Percentiles rank a stretch among this genome's conserved stretches.
phyloP scores from a whole-genome alignment of 2,888 invertebrate species.

The Athalia cordata region DNA sequence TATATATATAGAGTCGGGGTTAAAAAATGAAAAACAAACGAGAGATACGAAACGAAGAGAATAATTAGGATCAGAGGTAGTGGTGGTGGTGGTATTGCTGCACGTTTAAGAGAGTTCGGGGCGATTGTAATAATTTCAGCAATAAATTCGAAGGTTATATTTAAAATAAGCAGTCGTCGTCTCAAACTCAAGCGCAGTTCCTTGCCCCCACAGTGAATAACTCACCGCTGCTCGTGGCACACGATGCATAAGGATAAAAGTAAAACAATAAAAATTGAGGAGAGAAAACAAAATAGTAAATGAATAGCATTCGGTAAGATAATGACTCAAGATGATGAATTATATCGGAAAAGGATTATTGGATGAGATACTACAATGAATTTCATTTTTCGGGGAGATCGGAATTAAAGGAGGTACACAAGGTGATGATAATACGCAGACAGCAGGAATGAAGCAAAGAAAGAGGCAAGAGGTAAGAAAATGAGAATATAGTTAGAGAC shows the following conservation, averaged over 20 bases:
- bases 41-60: neutral
- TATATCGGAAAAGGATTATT: neutral
- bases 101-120: too few species aligned
- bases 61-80: too few species aligned
- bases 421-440: slow-evolving; percentile 30
- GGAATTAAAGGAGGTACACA: neutral
- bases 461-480: neutral
- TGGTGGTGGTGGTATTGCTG: too few species aligned
- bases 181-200: slow-evolving; percentile 9
- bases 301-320: neutral
- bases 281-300: neutral
- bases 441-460: neutral
- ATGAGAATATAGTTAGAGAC: neutral
- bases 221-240: slow-evolving; percentile 27
- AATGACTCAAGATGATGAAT: neutral
- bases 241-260: slow-evolving; percentile 4
- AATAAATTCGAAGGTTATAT: slow-evolving; percentile 36
- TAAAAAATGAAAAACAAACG: neutral
- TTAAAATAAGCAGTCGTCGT: neutral
- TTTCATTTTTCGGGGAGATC: neutral
- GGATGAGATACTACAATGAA: neutral
- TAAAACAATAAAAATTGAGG: neutral
- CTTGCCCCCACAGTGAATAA: slow-evolving; percentile 39
- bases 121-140: neutral
- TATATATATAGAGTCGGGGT: neutral